These are phyloP conservation scores for Aphis craccivora DNA, from an alignment of 1,140 invertebrate genomes.

Conservation along the genomic window DNA sequence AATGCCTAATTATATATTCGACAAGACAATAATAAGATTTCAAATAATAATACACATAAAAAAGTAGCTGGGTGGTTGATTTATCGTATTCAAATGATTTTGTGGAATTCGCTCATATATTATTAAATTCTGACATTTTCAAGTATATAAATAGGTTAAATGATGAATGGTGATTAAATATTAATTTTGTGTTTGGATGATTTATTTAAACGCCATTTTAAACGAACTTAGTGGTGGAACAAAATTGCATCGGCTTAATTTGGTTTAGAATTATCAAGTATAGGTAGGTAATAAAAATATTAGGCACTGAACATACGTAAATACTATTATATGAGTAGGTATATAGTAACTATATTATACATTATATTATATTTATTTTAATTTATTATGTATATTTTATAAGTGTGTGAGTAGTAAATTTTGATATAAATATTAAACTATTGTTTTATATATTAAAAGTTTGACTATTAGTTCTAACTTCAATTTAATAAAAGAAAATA, in stretches of 20 bases:
- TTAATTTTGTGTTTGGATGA: constrained; percentile 24
- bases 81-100: constrained; percentile 35
- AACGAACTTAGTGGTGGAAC: background rate
- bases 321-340: background rate
- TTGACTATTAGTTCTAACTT: background rate
- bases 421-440: background rate
- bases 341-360: background rate
- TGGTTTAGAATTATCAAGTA: background rate
- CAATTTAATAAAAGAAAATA: background rate
- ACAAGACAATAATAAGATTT: constrained; percentile 24
- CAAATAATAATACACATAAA: constrained; percentile 12
- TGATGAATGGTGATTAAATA: constrained; percentile 38
- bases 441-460: background rate
- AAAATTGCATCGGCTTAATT: background rate
- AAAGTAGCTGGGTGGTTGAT: background rate
- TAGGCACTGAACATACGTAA: background rate
- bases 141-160: constrained; percentile 26
- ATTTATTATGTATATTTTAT: background rate
- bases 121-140: constrained; percentile 32
- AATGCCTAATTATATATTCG: constrained; percentile 19
- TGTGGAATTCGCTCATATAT: constrained; percentile 10
- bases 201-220: constrained; percentile 27
- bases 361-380: no score
- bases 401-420: background rate
- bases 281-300: background rate